phyloP scores from a whole-genome alignment of 1,140 invertebrate species.

The Papilio glaucus region DNA sequence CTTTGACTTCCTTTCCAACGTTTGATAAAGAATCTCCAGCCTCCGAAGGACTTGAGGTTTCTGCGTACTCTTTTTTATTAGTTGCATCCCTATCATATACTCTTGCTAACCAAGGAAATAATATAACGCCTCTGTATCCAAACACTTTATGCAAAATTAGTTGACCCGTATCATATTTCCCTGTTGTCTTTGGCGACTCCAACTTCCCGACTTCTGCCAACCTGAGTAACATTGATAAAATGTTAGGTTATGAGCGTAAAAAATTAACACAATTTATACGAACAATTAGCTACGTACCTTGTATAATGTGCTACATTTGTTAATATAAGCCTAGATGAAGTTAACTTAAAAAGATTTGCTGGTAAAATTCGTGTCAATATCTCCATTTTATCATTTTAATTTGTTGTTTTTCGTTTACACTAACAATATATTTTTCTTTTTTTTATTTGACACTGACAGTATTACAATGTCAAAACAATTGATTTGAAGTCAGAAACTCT shows the following conservation, averaged over 20 bases:
- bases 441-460: constrained; percentile 66
- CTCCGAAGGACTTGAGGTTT: constrained; percentile 58
- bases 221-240: constrained; percentile 63
- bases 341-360: constrained; percentile 67
- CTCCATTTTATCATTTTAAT: constrained; percentile 81
- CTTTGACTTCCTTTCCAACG: constrained; percentile 94
- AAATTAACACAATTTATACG: constrained; percentile 12
- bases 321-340: constrained; percentile 70
- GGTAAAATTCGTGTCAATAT: constrained; percentile 76
- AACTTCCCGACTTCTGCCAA: constrained; percentile 85
- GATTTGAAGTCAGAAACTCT: too few species aligned
- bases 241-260: constrained; percentile 70
- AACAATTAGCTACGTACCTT: constrained; percentile 54
- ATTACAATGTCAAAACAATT: neutral
- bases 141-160: constrained; percentile 97
- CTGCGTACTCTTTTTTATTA: constrained; percentile 69
- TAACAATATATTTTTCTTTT: constrained; percentile 50
- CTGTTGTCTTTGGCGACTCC: constrained; percentile 92
- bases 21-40: constrained; percentile 76
- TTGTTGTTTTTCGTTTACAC: constrained; percentile 63
- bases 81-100: constrained; percentile 96
- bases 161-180: constrained; percentile 97
- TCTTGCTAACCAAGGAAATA: constrained; percentile 97
- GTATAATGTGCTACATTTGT: constrained; percentile 76
- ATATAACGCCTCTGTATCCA: constrained; percentile 96